These are phyloP conservation scores for Drosophila melanica DNA, from an alignment of 1,140 invertebrate species.

Conservation along the genomic window DNA sequence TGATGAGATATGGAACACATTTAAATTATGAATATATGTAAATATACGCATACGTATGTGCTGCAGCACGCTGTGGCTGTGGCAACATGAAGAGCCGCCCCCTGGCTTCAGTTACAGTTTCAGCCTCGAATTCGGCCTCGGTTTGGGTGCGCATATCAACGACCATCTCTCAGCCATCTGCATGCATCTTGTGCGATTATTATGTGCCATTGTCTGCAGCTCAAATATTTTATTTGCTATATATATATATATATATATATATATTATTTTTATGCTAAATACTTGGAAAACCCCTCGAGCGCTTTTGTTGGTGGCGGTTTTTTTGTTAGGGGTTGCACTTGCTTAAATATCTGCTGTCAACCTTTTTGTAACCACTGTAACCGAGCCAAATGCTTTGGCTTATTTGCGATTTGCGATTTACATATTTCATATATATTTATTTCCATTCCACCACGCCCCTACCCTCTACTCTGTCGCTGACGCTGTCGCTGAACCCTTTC, in stretches of 20 bases:
- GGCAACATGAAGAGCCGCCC: constrained; percentile 12
- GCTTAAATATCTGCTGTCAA: constrained; percentile 22
- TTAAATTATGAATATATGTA: constrained; percentile 65
- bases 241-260: constrained; percentile 14
- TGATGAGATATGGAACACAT: constrained; percentile 60
- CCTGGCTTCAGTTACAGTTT: constrained; percentile 4
- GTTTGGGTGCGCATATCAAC: constrained; percentile 1
- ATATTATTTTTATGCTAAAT: constrained; percentile 40
- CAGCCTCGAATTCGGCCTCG: no score
- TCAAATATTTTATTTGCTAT: constrained; percentile 34
- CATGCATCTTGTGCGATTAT: constrained; percentile 55
- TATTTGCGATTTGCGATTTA: constrained; percentile 67
- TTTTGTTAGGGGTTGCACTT: constrained; percentile 64
- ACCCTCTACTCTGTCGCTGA: not conserved
- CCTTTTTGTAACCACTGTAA: constrained; percentile 52
- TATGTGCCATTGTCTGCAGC: constrained; percentile 19
- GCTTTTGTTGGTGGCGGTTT: constrained; percentile 11
- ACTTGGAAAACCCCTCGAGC: constrained; percentile 21
- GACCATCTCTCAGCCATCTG: constrained; percentile 67
- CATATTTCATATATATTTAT: constrained; percentile 45
- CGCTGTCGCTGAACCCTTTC: constrained; percentile 19
- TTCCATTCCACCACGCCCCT: not conserved
- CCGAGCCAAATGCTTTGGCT: constrained; percentile 55
- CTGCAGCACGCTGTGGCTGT: not conserved
- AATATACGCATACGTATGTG: constrained; percentile 10